Evolutionary conservation across 2,797 vertebrate species (phyloP), one percentile per base, ranked within the genome.

Genomic region (Danio albolineatus): DNA sequence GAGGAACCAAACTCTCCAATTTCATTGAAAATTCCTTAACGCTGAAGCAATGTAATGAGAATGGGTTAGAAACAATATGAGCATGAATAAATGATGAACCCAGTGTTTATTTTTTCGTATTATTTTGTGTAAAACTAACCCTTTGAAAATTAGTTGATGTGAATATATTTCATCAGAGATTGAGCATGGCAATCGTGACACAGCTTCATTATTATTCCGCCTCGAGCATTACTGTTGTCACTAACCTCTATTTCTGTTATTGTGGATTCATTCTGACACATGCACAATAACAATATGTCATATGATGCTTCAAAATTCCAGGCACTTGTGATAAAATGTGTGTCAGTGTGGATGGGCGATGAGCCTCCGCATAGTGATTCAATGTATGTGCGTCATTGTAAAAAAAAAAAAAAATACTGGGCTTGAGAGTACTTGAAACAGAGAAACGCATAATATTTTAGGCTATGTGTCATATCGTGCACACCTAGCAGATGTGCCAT

Each of bases 331-430:
- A 60, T 38, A 28, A 41, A 53, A 61, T n/a, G 17, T 13, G 56
- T 44, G 46, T 19, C 46, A 17, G 43, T 41, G 54, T 39, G 28
- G 10, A 39, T 10, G 7, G n/a, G 41, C 12, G 28, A 53, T 16
- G 39, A 61, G 57, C 67, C 57, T 78, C 46, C 14, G 19, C 76
- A 71, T 19, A 53, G 36, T 78, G 66, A 71, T 78, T 78, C 38
- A 79, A 61, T 0, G 5, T 53, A 13, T 71, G 46, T 71, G 46
- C 46, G 76, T 79, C 57, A 71, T 17, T n/a, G 14, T 49, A 17
- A 21, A 51, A 69, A 60, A 64, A 53, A 19, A 14, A 46, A 43
- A 43, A 13, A 48, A 10, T 19, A 19, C 10, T 12, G 41, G 2
- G 56, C 12, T 71, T 7, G 36, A 78, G 54, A 71, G 13, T 4